Conservation (phyloP, 2,113 vertebrate species). For the Ochotona curzoniae region DNA sequence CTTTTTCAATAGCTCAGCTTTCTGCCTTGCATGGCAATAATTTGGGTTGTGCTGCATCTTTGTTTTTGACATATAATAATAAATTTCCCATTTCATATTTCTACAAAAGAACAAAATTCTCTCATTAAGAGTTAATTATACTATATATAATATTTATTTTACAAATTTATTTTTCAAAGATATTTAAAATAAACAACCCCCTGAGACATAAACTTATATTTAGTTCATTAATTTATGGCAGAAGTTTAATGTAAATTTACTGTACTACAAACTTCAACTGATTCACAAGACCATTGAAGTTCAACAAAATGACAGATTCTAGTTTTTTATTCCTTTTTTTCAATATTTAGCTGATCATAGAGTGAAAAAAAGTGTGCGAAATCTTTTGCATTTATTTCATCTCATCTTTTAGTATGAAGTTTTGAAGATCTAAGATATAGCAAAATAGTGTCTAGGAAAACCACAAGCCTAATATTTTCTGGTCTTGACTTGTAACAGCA, state of each 20-base stretch:
- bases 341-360: neutral
- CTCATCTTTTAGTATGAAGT: neutral
- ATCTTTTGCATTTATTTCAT: too few species aligned
- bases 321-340: neutral
- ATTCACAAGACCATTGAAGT: neutral
- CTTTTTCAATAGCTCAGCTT: neutral
- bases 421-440: neutral
- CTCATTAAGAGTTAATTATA: neutral
- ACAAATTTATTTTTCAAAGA: constrained; percentile 25
- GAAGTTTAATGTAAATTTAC: neutral
- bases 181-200: neutral
- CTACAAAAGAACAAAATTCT: neutral
- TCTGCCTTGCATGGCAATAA: neutral
- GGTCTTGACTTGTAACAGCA: neutral
- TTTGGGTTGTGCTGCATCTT: neutral
- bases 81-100: neutral
- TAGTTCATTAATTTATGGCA: neutral
- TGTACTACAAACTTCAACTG: neutral
- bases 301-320: neutral
- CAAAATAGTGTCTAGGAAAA: neutral
- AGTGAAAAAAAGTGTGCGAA: too few species aligned
- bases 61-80: neutral
- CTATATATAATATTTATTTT: neutral
- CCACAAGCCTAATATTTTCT: neutral
- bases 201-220: neutral